Base-by-base conservation (phyloP, 2,888 invertebrate genomes). In the Sinohyriopsis cumingii region DNA sequence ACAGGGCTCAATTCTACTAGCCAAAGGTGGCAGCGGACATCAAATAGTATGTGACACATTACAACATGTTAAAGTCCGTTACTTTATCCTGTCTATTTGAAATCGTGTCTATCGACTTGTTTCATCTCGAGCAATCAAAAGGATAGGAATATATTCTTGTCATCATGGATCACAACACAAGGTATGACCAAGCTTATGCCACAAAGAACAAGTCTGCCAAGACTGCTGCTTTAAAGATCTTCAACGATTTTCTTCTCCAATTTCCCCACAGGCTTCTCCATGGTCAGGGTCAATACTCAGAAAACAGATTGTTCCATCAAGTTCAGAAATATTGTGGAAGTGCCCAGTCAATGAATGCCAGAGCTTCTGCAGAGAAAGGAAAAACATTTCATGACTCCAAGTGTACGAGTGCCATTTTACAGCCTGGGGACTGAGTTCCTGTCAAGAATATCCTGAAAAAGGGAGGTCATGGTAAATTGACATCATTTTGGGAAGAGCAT, bases 21-120 rank as follows among this genome's bases (percentile, higher is more conserved):
- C 69, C 69, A 20, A 25, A 60, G 18, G 66, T 73, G 73, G 64
- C 33, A 18, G 25, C n/a, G 12, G 68, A 72, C 24, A 66, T 72
- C 5, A 61, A 63, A 19, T 22, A 55, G 19, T 63, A 61, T 19
- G 53, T 71, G 5, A 67, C 59, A 15, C 67, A 19, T 57, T 22
- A 28, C 19, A 20, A 3, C 19, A 24, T 24, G 25, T 5, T n/a
- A 12, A n/a, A 19, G 67, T 59, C 20, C 62, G 57, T 3, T 7
- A 3, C 22, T n/a, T 56, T 62, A 33, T 45, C 66, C 20, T 56
- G 25, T 45, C 66, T 66, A 22, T 62, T 67, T 7, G 62, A 70
- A 63, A 54, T 68, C 3, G 56, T 62, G 19, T 68, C 62, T 33
- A 62, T 68, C 3, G 62, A 68, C 24, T 68, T 63, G 18, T 63